Evolutionary conservation across 2,888 invertebrate species (phyloP), one percentile per base, ranked within the genome.

Genomic region (Oxyteleia sp.): DNA sequence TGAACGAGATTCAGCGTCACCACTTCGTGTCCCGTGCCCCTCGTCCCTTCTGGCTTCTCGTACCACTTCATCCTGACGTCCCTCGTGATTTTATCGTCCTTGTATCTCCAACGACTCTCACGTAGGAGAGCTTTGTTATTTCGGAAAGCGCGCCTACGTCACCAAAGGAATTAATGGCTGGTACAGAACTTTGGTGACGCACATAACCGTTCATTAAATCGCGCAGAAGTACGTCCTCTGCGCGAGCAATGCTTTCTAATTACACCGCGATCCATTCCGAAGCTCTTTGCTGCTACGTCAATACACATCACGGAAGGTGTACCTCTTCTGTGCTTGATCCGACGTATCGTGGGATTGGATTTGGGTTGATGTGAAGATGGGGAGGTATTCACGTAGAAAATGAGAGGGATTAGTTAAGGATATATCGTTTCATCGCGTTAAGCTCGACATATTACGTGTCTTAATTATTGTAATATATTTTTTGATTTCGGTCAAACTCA

Each of bases 11-110:
- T 85, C 78, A 75, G 26, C 82, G 59, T 80, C 68, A 80, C 69
- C 79, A 41, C 69, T 55, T 18, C 59, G 64, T 59, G 76, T 71
- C 61, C 59, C 83, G 45, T 8, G 57, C 23, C 66, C 35, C 64
- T 38, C 16, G 38, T 11, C 29, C 68, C 38, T 29, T 16, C 26
- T 20, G 51, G 7, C 51, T 8, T 72, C 71, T 23, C 63, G 26
- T 61, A 69, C 69, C 75, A 68, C 59, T 85, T 79, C 79, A 76
- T 78, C 66, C 51, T 74, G 35, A 59, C 85, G 76, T 79, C 82
- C 89, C 89, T 89, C 89, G 89, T 90, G 90, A 91, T 92, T 92
- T 92, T 91, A 91, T 92, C 91, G 89, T 91, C 88, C 89, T 91
- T 90, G 91, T 91, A 92, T 91, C 90, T 89, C 87, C 89, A 88